Evolutionary conservation across 2,888 invertebrate species (phyloP).

Genomic region (Cantharis rufa): DNA sequence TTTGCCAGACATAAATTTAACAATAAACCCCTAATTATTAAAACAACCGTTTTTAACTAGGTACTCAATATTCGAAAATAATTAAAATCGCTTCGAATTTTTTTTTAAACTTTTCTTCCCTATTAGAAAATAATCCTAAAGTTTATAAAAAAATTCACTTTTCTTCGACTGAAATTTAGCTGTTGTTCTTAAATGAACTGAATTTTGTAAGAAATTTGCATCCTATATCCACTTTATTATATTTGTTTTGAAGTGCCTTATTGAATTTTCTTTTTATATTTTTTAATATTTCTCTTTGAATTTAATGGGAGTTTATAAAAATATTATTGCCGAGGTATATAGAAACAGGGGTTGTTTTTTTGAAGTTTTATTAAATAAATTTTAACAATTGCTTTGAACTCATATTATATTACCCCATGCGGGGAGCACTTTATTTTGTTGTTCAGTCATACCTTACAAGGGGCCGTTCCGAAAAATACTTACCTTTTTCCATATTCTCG

Average conservation of each 20-base stretch:
- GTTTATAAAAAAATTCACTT: neutral
- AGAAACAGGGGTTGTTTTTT: neutral
- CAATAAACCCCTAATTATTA: neutral
- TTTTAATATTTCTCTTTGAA: neutral
- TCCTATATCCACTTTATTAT: neutral
- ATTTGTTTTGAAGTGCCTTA: neutral
- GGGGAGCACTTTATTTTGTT: neutral
- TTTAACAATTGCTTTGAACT: neutral
- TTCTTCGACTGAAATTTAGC: neutral
- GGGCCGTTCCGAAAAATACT: too few species aligned
- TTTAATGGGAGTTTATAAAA: neutral
- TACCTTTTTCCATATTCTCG: too few species aligned
- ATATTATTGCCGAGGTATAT: neutral
- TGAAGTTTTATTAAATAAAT: neutral
- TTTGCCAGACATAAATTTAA: neutral
- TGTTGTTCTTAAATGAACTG: neutral
- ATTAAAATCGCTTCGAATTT: neutral
- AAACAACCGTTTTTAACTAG: neutral
- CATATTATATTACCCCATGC: neutral
- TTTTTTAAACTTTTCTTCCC: neutral
- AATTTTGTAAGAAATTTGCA: neutral
- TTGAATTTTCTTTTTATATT: neutral
- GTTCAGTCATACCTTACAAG: neutral
- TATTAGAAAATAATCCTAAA: neutral
- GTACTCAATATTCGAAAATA: neutral